Percentiles rank a stretch among this genome's conserved stretches.
These are phyloP conservation scores for Callocephalon fimbriatum DNA, from an alignment of 2,113 vertebrate genomes.

Conservation along the genomic window DNA sequence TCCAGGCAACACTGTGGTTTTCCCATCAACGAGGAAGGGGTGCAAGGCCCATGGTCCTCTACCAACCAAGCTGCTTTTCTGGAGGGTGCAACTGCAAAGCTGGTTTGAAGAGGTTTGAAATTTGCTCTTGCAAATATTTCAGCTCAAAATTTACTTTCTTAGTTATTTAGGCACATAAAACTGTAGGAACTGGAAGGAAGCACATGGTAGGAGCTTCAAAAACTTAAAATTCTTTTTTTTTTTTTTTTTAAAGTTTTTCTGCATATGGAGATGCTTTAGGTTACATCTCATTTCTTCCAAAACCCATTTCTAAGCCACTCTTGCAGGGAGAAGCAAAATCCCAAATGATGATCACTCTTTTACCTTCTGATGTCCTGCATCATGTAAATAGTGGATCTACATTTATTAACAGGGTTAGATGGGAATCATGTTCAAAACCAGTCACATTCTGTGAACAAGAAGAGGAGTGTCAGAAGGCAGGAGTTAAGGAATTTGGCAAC, in stretches of 20 bases:
- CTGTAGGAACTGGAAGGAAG: background rate
- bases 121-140: background rate
- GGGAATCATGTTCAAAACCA: background rate
- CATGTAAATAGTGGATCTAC: background rate
- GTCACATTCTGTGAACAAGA: background rate
- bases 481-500: background rate
- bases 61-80: background rate
- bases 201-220: background rate
- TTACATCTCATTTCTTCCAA: background rate
- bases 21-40: background rate
- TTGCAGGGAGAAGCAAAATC: background rate
- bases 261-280: background rate
- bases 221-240: background rate
- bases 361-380: background rate
- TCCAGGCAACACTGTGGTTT: background rate
- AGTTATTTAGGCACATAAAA: background rate
- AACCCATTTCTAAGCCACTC: background rate
- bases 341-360: background rate
- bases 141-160: background rate
- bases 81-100: background rate
- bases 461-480: background rate
- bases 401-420: background rate
- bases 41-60: rapidly evolving
- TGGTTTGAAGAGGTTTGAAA: background rate
- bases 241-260: background rate